phyloP scores from a whole-genome alignment of 1,140 invertebrate species.

The Neodiprion lecontei region DNA sequence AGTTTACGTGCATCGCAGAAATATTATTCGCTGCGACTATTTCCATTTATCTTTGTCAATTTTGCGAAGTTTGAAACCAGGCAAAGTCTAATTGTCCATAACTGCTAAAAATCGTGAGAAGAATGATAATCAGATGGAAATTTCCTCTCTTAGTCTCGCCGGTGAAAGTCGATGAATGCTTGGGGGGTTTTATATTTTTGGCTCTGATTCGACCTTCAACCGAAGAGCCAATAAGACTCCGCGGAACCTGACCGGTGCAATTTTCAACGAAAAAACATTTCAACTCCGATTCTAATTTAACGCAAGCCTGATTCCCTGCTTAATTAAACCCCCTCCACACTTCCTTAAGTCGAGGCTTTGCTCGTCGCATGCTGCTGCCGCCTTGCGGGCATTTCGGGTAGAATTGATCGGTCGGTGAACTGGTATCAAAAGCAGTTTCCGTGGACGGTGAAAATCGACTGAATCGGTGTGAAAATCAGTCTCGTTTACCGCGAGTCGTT shows the following conservation, averaged over 20 bases:
- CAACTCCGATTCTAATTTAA: neutral
- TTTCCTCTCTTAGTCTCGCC: neutral
- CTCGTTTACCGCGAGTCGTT: too few relatives aligned
- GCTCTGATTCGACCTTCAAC: neutral
- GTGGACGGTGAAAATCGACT: neutral
- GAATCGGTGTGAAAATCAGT: too few relatives aligned
- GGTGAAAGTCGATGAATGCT: neutral
- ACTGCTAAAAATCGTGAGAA: too few relatives aligned
- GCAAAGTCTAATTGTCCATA: too few relatives aligned
- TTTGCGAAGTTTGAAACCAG: too few relatives aligned
- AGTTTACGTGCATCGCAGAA: too few relatives aligned
- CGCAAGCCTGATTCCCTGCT: conserved; percentile 2
- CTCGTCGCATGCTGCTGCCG: neutral
- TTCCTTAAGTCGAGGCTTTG: neutral
- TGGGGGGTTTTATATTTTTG: neutral
- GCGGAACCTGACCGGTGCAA: neutral
- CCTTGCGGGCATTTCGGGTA: neutral
- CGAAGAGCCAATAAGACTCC: neutral
- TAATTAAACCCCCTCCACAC: neutral
- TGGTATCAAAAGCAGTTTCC: neutral
- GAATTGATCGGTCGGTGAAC: neutral
- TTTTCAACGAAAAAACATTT: neutral
- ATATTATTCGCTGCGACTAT: too few relatives aligned
- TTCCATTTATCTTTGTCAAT: too few relatives aligned
- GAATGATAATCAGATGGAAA: too few relatives aligned